Conservation (phyloP, 2,797 vertebrate species). For the Propithecus deckenii region DNA sequence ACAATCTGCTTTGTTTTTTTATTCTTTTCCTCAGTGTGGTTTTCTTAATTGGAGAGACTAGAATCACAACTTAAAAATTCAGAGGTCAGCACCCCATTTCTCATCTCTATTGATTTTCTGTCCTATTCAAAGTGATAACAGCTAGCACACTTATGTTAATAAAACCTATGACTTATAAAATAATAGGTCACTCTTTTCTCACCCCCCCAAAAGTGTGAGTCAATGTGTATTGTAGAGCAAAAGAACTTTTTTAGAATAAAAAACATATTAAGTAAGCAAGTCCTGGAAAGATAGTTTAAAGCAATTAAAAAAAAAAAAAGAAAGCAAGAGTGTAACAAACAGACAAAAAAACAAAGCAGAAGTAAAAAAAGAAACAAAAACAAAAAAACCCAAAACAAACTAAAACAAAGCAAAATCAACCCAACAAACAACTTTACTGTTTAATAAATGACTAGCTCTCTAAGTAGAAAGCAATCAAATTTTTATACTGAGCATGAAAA, state of each 20-base stretch:
- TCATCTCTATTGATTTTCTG: slow-evolving; percentile 73
- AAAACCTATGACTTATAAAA: not conserved
- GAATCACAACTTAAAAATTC: slow-evolving; percentile 49
- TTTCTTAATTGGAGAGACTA: slow-evolving; percentile 66
- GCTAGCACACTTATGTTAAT: not conserved
- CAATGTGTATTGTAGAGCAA: not conserved
- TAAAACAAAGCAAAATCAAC: not conserved
- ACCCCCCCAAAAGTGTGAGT: not conserved
- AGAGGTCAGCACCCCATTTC: not conserved
- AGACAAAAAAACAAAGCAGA: not conserved
- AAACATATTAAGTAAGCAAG: not conserved
- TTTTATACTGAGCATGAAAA: not conserved
- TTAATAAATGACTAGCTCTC: not conserved
- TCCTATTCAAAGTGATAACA: slow-evolving; percentile 30
- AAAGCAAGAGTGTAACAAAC: no score
- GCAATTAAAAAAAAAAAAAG: not conserved
- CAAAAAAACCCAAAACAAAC: no score
- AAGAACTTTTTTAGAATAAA: not conserved
- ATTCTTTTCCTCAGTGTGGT: slow-evolving; percentile 20
- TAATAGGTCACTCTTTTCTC: not conserved
- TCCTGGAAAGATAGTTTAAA: not conserved
- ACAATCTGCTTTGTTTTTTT: slow-evolving; percentile 49
- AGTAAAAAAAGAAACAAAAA: not conserved
- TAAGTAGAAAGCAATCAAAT: not conserved
- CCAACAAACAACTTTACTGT: not conserved